Base-by-base conservation (phyloP, 2,888 invertebrate species). In the Callyntrura guangdongensis region DNA sequence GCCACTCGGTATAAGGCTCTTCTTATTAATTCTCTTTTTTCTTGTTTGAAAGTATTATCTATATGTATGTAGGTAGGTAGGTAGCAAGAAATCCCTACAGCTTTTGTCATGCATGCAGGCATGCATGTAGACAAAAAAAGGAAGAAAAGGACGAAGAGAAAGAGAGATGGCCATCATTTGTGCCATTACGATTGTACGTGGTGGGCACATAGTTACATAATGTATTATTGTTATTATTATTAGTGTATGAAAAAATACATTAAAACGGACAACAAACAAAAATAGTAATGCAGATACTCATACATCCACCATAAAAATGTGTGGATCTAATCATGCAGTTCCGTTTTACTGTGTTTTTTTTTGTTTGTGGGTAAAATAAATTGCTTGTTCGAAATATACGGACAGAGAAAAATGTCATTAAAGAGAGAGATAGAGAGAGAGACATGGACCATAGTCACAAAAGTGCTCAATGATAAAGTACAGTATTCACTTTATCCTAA, bases 221-320 rank as follows among this genome's bases (percentile, higher is more conserved):
- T 36, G 36, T 36, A 36, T 36, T 36, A 36, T 6, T 36, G 9
- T 61, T 61, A 61, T 61, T 61, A 72, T 82, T 64, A 45, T 17
- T 45, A 22, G 22, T 20, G 27, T 64, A 64, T 82, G 36, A 22
- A 61, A 45, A 64, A 59, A 45, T 82, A 64, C 64, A 82, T 82
- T 82, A 82, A 64, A 12, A 47, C 17, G 47, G 64, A 53, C 72
- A 72, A 45, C 8, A 72, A 45, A 17, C 17, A 47, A 47, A 36
- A 20, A 82, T 64, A 64, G 25, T 20, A n/a, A 17, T n/a, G 22
- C 61, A 64, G 3, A 36, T 4, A 36, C 36, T 36, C 17, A 27
- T 64, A 47, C 14, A 20, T 20, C 59, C 14, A 20, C 17, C 59
- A 81, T 49, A 74, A 74, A 49, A 59, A 59, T 59, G 61, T 59